Percentiles rank a stretch among this genome's conserved stretches.
Conservation (phyloP, 2,113 vertebrate genomes). For the Nestor notabilis region DNA sequence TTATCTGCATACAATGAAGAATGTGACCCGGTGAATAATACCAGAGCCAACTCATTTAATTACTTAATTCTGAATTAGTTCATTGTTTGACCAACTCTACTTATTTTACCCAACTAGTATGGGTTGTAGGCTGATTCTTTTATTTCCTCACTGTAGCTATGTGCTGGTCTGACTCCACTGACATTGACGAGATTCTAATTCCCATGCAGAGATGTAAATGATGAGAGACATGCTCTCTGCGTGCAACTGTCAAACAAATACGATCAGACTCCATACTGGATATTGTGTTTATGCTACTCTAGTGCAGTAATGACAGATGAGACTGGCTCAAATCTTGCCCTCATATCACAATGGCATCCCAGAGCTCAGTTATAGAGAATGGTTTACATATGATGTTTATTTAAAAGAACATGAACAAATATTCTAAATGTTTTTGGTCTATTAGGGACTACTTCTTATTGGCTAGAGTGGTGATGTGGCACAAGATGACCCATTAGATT, state of each 20-base stretch:
- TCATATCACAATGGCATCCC: background rate
- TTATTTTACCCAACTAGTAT: background rate
- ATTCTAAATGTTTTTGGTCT: background rate
- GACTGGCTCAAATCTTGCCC: background rate
- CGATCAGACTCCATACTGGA: background rate
- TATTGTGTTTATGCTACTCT: background rate
- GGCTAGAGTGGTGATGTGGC: background rate
- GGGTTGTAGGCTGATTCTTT: background rate
- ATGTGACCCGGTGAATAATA: background rate
- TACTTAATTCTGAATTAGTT: background rate
- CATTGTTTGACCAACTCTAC: background rate
- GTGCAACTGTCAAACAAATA: background rate
- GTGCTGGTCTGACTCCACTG: background rate
- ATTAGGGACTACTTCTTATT: background rate
- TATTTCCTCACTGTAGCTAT: background rate
- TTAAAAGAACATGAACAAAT: background rate
- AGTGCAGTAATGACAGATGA: background rate
- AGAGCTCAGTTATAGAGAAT: background rate
- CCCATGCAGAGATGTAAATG: background rate
- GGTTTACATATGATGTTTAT: background rate
- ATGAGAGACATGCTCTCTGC: background rate
- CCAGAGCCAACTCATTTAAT: background rate
- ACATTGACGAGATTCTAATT: background rate
- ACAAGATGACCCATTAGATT: background rate
- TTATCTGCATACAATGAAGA: background rate